Base-by-base conservation (phyloP, 2,888 invertebrate genomes). In the Tetragonula carbonaria region DNA sequence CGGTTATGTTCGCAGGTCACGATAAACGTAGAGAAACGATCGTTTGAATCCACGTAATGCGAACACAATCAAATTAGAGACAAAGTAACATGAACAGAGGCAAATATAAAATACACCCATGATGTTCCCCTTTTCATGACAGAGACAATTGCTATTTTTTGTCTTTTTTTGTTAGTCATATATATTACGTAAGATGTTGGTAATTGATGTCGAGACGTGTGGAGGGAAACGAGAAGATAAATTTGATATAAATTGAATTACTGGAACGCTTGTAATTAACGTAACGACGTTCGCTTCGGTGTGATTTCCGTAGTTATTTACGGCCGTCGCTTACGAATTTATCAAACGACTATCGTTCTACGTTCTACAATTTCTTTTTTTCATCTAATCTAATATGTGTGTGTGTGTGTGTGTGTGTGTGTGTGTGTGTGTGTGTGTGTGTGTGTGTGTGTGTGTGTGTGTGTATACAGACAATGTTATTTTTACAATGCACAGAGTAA, bases 401-500 rank as follows among this genome's bases (percentile, higher is more conserved):
- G 33, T 33, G 3, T 33, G 3, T 14, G 38, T 33, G 23, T 11
- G 8, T 33, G 33, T 33, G 33, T 33, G 33, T 33, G 3, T 33
- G 3, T 14, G 38, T 21, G 23, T 11, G 8, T 33, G 33, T 33
- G 33, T 33, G 33, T 33, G 3, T 33, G 3, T 14, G 38, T 33
- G 23, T 23, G 23, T 23, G 23, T 23, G 23, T 11, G 8, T 33
- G 2, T 33, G 33, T 33, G 33, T 33, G 3, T 33, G 3, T 14
- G n/a, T 33, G n/a, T n/a, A n/a, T n/a, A 33, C n/a, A 3, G n/a
- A n/a, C 71, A 4, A 45, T 23, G 11, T 71, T 57, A 62, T 74
- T 74, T 55, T 11, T n/a, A 65, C 55, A 74, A 74, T 53, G 53
- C 38, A 18, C 18, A 74, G 23, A 59, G 23, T n/a, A n/a, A 13